Conservation (phyloP, 2,797 vertebrate species). For the Pipistrellus nathusii region DNA sequence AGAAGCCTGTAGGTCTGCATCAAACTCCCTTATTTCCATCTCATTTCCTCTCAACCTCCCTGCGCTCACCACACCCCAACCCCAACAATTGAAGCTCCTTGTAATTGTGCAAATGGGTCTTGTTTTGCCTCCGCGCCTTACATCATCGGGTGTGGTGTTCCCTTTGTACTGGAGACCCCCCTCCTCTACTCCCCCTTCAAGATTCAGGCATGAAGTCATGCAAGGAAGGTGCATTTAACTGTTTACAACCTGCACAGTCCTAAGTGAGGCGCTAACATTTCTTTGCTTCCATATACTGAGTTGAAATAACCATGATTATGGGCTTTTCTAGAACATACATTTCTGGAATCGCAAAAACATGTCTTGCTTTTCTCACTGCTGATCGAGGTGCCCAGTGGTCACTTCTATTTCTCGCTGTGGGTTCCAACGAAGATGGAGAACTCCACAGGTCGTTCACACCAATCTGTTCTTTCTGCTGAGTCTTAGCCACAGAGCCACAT, state of each 20-base stretch:
- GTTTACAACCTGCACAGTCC: neutral
- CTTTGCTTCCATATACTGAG: neutral
- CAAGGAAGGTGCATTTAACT: neutral
- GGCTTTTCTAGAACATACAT: neutral
- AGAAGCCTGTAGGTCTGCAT: rapidly evolving
- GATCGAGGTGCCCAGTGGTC: neutral
- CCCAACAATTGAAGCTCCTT: too few relatives aligned
- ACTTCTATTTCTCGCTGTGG: neutral
- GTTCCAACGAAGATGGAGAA: neutral
- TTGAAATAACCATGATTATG: neutral
- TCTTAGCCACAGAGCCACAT: neutral
- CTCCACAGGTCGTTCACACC: neutral
- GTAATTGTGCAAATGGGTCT: rapidly evolving
- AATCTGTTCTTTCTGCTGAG: neutral
- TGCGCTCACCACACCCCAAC: too few relatives aligned
- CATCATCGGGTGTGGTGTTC: rapidly evolving
- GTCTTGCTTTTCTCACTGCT: neutral
- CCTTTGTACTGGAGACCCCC: neutral
- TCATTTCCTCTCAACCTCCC: neutral
- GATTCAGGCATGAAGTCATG: neutral
- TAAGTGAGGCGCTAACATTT: too few relatives aligned
- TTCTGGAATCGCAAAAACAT: neutral
- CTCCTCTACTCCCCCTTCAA: neutral
- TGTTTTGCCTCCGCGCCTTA: neutral
- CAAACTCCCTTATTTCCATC: neutral